Percentiles rank a stretch among this genome's conserved stretches.
These are phyloP conservation scores for Pseudomyrmex pallidus DNA, from an alignment of 1,140 invertebrate species.

Conservation along the genomic window DNA sequence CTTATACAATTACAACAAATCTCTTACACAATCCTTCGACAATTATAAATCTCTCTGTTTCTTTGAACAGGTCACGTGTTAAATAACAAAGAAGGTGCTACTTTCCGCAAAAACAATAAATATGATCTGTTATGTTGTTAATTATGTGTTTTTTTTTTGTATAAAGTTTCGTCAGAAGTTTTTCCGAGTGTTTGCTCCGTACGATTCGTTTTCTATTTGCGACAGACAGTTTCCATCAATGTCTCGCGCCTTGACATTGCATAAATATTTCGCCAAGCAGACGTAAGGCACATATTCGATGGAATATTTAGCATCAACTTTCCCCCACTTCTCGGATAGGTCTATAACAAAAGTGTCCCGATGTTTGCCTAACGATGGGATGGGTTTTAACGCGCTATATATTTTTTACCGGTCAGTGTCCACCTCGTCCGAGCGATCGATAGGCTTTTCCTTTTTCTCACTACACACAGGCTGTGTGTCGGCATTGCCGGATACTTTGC, in stretches of 20 bases:
- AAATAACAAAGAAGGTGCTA: too few species aligned
- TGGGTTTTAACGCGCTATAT: conserved; percentile 63
- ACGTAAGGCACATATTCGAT: conserved; percentile 2
- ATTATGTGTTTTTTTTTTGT: not conserved
- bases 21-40: too few species aligned
- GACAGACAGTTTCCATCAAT: conserved; percentile 17
- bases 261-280: conserved; percentile 39
- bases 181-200: not conserved
- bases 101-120: too few species aligned
- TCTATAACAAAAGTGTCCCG: conserved; percentile 22
- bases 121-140: too few species aligned
- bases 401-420: conserved; percentile 67
- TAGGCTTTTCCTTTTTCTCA: conserved; percentile 58
- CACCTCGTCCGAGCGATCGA: conserved; percentile 66
- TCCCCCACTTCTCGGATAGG: not conserved
- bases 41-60: not conserved
- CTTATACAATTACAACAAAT: too few species aligned
- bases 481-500: conserved; percentile 32
- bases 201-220: conserved; percentile 5
- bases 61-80: too few species aligned
- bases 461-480: conserved; percentile 19
- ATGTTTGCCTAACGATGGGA: conserved; percentile 37
- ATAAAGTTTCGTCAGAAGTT: not conserved
- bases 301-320: conserved; percentile 39
- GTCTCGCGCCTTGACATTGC: conserved; percentile 48